Evolutionary conservation across 2,113 vertebrate species (phyloP).

Genomic region (Dolichallabes microphthalmus): DNA sequence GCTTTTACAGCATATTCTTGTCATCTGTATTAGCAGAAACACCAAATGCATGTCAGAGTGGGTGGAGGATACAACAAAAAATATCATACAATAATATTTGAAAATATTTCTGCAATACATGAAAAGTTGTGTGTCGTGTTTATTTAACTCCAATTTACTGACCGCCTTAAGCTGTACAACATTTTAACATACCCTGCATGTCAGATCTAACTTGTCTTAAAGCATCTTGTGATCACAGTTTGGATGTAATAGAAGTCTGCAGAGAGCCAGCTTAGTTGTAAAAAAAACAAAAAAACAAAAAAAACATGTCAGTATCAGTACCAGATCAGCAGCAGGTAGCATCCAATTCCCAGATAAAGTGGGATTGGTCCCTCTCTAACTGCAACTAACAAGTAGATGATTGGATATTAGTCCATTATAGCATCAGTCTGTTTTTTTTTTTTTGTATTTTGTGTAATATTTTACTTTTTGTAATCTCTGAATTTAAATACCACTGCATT

Average conservation of each 20-base stretch:
- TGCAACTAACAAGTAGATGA: conserved; percentile 24
- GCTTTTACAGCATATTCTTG: neutral
- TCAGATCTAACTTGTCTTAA: neutral
- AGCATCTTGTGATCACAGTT: neutral
- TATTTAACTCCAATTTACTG: neutral
- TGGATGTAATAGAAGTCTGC: neutral
- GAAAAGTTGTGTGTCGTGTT: too few species aligned
- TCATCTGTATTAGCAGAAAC: neutral
- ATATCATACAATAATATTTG: neutral
- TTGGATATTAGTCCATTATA: conserved; percentile 1
- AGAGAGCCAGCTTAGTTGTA: neutral
- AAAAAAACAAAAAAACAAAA: too few species aligned
- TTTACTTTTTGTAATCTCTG: too few species aligned
- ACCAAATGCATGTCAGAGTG: neutral
- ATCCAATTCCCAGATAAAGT: neutral
- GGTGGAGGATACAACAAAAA: neutral
- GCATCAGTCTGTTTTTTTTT: neutral
- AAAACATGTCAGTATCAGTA: neutral
- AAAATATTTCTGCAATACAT: neutral
- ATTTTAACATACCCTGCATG: neutral
- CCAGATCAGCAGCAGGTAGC: neutral
- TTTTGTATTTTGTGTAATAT: neutral
- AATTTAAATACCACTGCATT: neutral
- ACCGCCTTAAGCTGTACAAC: neutral
- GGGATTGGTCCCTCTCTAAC: neutral